Evolutionary conservation across 1,140 invertebrate species (phyloP), one percentile per base, ranked within the genome.

Genomic region (Drosophila mauritiana): DNA sequence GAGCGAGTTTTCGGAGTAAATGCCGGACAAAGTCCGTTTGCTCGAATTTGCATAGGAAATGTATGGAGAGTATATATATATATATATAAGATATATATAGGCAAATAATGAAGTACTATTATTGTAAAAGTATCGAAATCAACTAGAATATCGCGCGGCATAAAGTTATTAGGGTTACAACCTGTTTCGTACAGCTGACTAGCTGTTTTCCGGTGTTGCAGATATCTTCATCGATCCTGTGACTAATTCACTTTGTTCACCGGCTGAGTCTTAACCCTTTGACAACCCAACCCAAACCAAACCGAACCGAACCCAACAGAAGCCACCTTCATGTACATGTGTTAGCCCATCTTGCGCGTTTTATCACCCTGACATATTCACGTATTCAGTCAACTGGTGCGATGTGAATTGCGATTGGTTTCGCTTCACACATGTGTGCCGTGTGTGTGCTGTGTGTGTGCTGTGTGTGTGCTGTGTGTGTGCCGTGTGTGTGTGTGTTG

Each of bases 351-450:
- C 31, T 17, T 8, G n/a, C 27, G 25, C 37, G 15, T 13, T 49
- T 49, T 52, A 52, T 37, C 37, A 49, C 25, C 59, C 62, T 54
- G 34, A 54, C 45, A 48, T 58, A 61, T 75, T 76, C 56, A 80
- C 46, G 36, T 39, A 65, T 65, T 64, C 43, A 37, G 51, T 64
- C 64, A 61, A 81, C 78, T 78, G 78, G 74, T 78, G 74, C 69
- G 73, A 46, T 53, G 54, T 69, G 54, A 75, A 86, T 76, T 75
- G 58, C 83, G 79, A 86, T 86, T 86, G 82, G 82, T 83, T 83
- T 80, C 70, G 85, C 82, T 53, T 64, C 13, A 55, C 27, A 58
- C 70, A 58, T 52, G 34, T 61, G 54, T 48, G 17, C 12, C 31
- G 40, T n/a, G 3, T 37, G 36, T 37, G 11, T 13, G 37, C 1